phyloP scores from a whole-genome alignment of 2,113 vertebrate genomes.

The Nymphicus hollandicus region DNA sequence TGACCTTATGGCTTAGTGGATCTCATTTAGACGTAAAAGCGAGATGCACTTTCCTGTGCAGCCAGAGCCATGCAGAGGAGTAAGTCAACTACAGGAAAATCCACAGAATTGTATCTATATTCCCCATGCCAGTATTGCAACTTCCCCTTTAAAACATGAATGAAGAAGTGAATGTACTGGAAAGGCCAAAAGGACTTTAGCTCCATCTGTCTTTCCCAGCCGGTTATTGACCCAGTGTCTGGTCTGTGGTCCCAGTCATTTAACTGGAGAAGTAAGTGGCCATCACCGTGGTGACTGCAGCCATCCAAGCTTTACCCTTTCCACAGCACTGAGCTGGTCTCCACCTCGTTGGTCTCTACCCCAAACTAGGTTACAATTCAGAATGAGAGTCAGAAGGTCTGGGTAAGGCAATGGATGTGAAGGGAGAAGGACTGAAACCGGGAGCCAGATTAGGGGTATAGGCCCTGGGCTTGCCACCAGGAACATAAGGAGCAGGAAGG shows the following conservation, averaged over 20 bases:
- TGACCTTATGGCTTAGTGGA: background rate
- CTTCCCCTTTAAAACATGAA: background rate
- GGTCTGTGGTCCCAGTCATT: background rate
- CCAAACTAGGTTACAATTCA: background rate
- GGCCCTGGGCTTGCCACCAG: background rate
- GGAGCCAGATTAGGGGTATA: background rate
- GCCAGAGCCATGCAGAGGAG: background rate
- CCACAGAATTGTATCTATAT: background rate
- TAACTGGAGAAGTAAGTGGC: background rate
- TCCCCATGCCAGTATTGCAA: background rate
- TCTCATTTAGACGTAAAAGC: background rate
- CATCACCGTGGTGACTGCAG: fast-evolving
- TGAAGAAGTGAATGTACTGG: background rate
- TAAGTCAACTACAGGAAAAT: background rate
- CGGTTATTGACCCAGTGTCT: background rate
- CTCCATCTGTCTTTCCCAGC: conserved; percentile 9
- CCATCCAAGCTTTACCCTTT: background rate
- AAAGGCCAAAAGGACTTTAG: conserved; percentile 31
- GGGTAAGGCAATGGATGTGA: background rate
- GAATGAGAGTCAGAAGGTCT: background rate
- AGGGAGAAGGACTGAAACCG: background rate
- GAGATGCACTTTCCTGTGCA: background rate
- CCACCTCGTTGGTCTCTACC: background rate
- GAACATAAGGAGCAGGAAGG: background rate
- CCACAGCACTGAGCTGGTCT: background rate